A percentile compares a stretch with the other conserved stretches of the same genome.
These are phyloP conservation scores for Drosophila sordidula DNA, from an alignment of 2,888 invertebrate genomes.

Conservation along the genomic window DNA sequence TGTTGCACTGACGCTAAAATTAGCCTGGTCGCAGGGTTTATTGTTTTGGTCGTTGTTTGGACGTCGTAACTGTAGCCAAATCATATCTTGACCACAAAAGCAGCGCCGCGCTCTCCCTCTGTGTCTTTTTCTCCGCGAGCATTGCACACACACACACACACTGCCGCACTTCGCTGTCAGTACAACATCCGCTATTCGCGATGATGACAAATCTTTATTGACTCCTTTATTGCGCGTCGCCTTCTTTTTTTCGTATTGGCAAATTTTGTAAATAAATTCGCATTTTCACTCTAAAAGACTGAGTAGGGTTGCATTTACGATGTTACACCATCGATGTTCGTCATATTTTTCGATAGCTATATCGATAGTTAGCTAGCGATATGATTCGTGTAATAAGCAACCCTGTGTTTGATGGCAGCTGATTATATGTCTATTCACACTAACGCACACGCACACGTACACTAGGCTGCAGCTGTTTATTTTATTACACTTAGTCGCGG, in stretches of 20 bases:
- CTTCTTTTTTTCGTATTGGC: conserved; percentile 52
- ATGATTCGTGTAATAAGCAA: conserved; percentile 7
- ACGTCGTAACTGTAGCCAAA: conserved; percentile 50
- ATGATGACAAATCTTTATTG: conserved; percentile 30
- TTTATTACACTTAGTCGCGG: conserved; percentile 38
- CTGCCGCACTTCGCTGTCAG: conserved; percentile 9
- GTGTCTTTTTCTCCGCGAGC: conserved; percentile 40
- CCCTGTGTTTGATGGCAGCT: conserved; percentile 22
- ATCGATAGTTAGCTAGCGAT: conserved; percentile 23
- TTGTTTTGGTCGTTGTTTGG: conserved; percentile 60
- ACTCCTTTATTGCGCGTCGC: conserved; percentile 43
- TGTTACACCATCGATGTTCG: conserved; percentile 14
- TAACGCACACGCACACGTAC: not conserved
- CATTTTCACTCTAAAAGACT: conserved; percentile 60
- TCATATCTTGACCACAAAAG: conserved; percentile 70
- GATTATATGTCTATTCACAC: conserved; percentile 6
- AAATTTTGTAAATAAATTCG: conserved; percentile 66
- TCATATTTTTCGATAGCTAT: not conserved
- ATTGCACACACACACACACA: conserved; percentile 45
- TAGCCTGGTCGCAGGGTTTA: conserved; percentile 57
- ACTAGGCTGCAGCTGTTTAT: conserved; percentile 29
- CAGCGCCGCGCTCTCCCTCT: conserved; percentile 51
- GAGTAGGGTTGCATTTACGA: conserved; percentile 45
- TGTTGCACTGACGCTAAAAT: conserved; percentile 50
- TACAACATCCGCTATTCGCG: conserved; percentile 24